phyloP scores from a whole-genome alignment of 2,113 vertebrate genomes.

The Telmatochromis sp. region DNA sequence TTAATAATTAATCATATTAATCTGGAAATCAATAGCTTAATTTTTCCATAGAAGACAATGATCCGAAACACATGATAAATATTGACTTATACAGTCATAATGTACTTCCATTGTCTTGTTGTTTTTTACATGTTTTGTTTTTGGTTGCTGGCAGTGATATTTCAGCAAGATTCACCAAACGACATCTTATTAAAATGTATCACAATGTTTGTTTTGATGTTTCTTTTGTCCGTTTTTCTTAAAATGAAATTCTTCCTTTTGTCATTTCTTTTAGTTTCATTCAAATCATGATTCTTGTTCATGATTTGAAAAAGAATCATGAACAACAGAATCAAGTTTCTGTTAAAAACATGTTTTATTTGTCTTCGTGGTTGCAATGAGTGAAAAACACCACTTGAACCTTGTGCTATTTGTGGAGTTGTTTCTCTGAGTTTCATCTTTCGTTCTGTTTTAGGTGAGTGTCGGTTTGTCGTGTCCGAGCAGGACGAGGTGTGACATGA shows the following conservation, averaged over 20 bases:
- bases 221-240: background rate
- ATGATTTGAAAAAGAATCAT: background rate
- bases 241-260: background rate
- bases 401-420: fast-evolving
- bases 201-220: fast-evolving
- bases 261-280: background rate
- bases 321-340: background rate
- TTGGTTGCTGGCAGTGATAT: background rate
- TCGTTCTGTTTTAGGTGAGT: background rate
- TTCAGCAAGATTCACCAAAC: fast-evolving
- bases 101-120: background rate
- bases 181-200: fast-evolving
- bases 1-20: background rate
- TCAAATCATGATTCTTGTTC: background rate
- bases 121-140: background rate
- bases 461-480: background rate
- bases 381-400: background rate
- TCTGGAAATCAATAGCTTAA: background rate
- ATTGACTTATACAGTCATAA: background rate
- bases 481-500: background rate
- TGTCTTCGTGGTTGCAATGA: background rate
- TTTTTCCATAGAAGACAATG: background rate
- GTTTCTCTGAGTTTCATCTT: background rate
- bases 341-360: fast-evolving
- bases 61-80: background rate